phyloP scores from a whole-genome alignment of 2,113 vertebrate species.

The Microcebus tavaratra region DNA sequence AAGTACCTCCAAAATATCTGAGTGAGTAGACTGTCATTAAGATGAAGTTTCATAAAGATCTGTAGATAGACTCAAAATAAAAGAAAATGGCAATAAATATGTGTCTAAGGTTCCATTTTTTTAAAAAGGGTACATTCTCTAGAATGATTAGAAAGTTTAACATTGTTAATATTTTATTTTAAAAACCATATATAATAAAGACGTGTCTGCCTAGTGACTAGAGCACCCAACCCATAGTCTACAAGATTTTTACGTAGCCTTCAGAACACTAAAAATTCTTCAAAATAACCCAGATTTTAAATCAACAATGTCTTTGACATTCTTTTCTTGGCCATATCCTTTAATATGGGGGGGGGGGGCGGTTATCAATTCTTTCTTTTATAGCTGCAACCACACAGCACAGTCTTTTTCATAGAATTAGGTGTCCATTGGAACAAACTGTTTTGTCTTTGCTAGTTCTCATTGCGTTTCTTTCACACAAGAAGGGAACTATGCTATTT shows the following conservation, averaged over 20 bases:
- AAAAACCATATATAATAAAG: not conserved
- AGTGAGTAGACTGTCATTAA: not conserved
- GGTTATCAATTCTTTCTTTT: conserved; percentile 43
- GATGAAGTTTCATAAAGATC: not conserved
- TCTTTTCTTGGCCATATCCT: not conserved
- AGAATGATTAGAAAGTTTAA: conserved; percentile 30
- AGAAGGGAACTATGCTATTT: conserved; percentile 22
- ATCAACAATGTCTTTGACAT: not conserved
- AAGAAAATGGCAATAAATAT: not conserved
- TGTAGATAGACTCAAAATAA: not conserved
- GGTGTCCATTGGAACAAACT: not conserved
- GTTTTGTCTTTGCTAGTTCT: conserved; percentile 34
- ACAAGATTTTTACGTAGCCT: not conserved
- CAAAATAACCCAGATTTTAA: conserved; percentile 9
- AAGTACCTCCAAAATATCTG: not conserved
- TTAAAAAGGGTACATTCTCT: not conserved
- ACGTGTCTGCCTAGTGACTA: not conserved
- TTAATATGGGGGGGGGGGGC: not conserved
- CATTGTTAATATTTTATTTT: not conserved
- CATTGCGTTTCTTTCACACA: conserved; percentile 8
- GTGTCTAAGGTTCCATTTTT: not conserved
- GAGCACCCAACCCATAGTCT: not conserved
- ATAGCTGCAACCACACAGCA: not conserved
- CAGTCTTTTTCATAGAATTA: not conserved
- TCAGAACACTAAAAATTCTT: not conserved